Percentiles rank a stretch among this genome's conserved stretches.
phyloP scores from a whole-genome alignment of 2,797 vertebrate species.

The Oryzias sinensis region DNA sequence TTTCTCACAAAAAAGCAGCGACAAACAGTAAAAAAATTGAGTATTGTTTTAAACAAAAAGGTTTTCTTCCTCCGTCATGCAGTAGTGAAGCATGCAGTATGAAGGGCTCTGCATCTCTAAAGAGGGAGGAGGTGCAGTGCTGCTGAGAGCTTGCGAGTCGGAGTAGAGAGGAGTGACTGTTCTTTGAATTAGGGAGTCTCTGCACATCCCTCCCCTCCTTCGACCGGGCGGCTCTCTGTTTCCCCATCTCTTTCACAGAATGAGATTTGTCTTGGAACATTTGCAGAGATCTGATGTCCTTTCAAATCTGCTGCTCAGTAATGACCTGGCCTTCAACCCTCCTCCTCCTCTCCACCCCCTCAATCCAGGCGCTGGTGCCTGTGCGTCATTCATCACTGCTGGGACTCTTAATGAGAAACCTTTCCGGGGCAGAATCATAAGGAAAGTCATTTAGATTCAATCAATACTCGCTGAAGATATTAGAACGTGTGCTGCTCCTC shows the following conservation, averaged over 20 bases:
- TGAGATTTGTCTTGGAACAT: constrained; percentile 26
- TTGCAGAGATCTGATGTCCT: constrained; percentile 24
- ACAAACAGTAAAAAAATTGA: too few relatives aligned
- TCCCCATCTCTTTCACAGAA: constrained; percentile 11
- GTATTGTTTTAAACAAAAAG: too few relatives aligned
- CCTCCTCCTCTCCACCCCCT: constrained; percentile 13
- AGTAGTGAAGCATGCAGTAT: too few relatives aligned
- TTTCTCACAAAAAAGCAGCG: too few relatives aligned
- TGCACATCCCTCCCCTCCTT: constrained; percentile 20
- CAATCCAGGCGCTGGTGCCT: constrained; percentile 24
- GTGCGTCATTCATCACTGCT: constrained; percentile 55
- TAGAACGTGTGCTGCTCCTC: constrained; percentile 28
- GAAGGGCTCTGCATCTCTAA: too few relatives aligned
- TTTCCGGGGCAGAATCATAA: constrained; percentile 37
- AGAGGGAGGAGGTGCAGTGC: too few relatives aligned
- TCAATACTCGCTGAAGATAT: constrained; percentile 63
- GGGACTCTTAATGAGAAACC: constrained; percentile 57
- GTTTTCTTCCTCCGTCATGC: too few relatives aligned
- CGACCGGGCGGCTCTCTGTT: constrained; percentile 4
- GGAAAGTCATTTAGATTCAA: constrained; percentile 63
- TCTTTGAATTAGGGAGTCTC: constrained; percentile 8
- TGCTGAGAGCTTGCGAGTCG: not conserved
- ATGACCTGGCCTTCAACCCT: constrained; percentile 19
- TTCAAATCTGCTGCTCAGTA: constrained; percentile 42
- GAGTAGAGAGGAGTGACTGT: constrained; percentile 1